A percentile compares a stretch with the other conserved stretches of the same genome.
Conservation (phyloP, 2,113 vertebrate genomes). For the Empidonax alnorum region DNA sequence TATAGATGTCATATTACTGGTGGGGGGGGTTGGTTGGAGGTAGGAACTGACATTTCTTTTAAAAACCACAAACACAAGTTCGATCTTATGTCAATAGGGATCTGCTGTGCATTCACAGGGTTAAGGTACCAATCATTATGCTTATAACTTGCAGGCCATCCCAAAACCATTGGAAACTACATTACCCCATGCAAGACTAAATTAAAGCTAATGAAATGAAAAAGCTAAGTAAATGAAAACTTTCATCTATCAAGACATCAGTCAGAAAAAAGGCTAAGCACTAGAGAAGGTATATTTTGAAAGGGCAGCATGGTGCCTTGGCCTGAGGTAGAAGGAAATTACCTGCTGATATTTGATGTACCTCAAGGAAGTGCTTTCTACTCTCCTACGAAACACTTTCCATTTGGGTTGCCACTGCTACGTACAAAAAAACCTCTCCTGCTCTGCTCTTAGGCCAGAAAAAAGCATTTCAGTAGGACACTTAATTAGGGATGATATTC, state of each 20-base stretch:
- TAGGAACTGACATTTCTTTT: neutral
- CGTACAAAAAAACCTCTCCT: neutral
- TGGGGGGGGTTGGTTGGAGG: too few relatives aligned
- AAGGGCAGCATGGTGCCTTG: neutral
- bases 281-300: neutral
- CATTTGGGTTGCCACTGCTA: neutral
- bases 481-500: conserved; percentile 19
- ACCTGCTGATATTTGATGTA: neutral
- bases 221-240: neutral
- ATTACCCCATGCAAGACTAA: neutral
- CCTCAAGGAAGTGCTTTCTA: neutral
- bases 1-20: neutral
- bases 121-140: neutral
- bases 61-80: neutral
- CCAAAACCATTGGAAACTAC: neutral
- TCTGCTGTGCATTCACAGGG: neutral
- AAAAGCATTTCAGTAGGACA: neutral
- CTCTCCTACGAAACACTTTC: neutral
- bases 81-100: neutral
- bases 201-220: neutral
- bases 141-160: neutral
- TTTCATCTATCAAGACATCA: neutral
- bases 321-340: neutral
- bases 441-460: neutral
- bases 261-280: neutral